Evolutionary conservation across 1,140 invertebrate species (phyloP), one percentile per base, ranked within the genome.

Genomic region (Cyrtorhinus lividipennis): DNA sequence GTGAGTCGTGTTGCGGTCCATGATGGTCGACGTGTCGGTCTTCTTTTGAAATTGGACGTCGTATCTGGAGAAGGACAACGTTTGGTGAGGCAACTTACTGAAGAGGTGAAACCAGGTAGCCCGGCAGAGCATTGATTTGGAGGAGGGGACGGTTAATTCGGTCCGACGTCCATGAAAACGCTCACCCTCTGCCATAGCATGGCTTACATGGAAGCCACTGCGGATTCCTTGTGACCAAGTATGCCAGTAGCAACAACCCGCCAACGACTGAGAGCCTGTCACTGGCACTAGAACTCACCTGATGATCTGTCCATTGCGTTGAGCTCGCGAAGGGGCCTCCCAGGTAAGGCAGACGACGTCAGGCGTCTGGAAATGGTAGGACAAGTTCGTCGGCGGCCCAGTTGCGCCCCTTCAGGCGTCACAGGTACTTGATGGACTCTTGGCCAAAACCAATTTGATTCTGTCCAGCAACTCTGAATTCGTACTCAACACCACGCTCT

Each of bases 401-500:
- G 85, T 83, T 0, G 90, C 8, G 83, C 80, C 5, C 92, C 93
- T 79, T 97, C 95, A 0, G 93, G 93, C 8, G 92, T 97, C 46
- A 84, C 81, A 92, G 87, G 67, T 86, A 87, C 69, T 86, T 85
- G 0, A 95, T 86, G 0, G 87, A 85, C 72, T 97, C 92, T 74
- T 97, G 92, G 1, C 95, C 95, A 69, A 86, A 88, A 38, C 92
- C 94, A 25, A 95, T 88, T 62, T 87, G 81, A 76, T 97, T 98
- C 69, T 85, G 85, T 0, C 92, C 95, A 0, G 92, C 85, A 1
- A 98, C 84, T 65, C 92, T 80, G 71, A 97, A 96, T 74, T 98
- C 94, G 73, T 98, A 98, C 65, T 91, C 87, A 0, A 94, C 87
- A 0, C 95, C 95, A 66, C 89, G 82, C 74, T 95, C 92, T 75